Base-by-base conservation (phyloP, 2,888 invertebrate species). In the Lymantria monacha region DNA sequence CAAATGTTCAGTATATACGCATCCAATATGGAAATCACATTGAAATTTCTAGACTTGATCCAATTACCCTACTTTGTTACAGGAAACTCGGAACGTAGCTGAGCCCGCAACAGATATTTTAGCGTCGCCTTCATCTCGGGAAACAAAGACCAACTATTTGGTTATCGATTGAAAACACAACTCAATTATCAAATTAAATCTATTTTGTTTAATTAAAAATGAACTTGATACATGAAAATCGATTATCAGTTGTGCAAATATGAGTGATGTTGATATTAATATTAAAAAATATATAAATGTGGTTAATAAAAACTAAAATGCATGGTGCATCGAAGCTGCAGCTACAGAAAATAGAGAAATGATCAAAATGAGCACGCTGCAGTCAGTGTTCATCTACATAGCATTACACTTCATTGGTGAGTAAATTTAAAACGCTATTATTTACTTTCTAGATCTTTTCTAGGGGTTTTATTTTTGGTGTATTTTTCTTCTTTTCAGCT, bases 321-420 rank as follows among this genome's bases (percentile, higher is more conserved):
- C 44, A 60, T 49, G 40, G 63, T 69, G 55, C 43, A 30, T 57
- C 48, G 43, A 68, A 69, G 41, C 61, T 60, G 22, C 22, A 22
- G 47, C 55, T 54, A 42, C 63, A 44, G 61, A 69, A 69, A 46
- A 64, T 65, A 48, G 54, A 52, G 65, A 50, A 67, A 61, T 81
- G 67, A 76, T 70, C 83, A 85, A 80, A 69, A 88, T 89, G 87
- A 74, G 76, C 63, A 61, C 83, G 22, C 61, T 79, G 45, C 76
- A 76, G 61, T 70, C 73, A 33, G 57, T 79, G 52, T 60, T 80
- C 46, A 68, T 75, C 45, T 85, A 80, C 74, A 66, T 83, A 55
- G 73, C 74, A 36, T 69, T 87, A 61, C 82, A 85, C 66, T 79
- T 80, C 45, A 79, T 88, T 66, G 86, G 89, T 66, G 46, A 66